These are phyloP conservation scores for Patella pellucida DNA, from an alignment of 2,888 invertebrate genomes.

Conservation along the genomic window DNA sequence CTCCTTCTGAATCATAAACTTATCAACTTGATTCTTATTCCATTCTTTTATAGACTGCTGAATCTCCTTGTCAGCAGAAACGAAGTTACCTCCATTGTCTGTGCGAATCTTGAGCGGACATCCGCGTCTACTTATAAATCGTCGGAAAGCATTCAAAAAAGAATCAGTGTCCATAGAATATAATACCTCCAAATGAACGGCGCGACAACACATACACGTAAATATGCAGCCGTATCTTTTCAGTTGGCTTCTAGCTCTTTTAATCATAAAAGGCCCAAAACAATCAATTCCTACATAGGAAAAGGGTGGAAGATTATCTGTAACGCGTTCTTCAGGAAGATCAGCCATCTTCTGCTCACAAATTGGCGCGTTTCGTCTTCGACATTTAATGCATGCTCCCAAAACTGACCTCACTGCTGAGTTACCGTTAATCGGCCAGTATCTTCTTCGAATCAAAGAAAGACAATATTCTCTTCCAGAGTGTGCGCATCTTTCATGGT, in stretches of 20 bases:
- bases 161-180: conserved; percentile 24
- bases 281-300: conserved; percentile 27
- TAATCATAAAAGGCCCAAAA: conserved; percentile 27
- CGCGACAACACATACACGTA: conserved; percentile 26
- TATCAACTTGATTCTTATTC: conserved; percentile 25
- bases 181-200: conserved; percentile 29
- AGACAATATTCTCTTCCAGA: conserved; percentile 30
- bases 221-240: conserved; percentile 35
- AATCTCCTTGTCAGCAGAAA: not conserved
- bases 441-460: conserved; percentile 18
- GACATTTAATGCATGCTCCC: conserved; percentile 1
- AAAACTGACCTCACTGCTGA: conserved; percentile 12
- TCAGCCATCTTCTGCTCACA: conserved; percentile 5
- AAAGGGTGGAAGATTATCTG: conserved; percentile 20
- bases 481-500: conserved; percentile 11
- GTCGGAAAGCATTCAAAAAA: conserved; percentile 23
- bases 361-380: not conserved
- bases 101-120: conserved; percentile 3
- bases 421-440: conserved; percentile 13
- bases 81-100: conserved; percentile 33
- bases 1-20: conserved; percentile 24
- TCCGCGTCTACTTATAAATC: conserved; percentile 27
- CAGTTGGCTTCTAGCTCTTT: conserved; percentile 19
- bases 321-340: not conserved
- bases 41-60: not conserved